Conservation (phyloP, 1,140 invertebrate genomes). For the Mylabris phalerata region DNA sequence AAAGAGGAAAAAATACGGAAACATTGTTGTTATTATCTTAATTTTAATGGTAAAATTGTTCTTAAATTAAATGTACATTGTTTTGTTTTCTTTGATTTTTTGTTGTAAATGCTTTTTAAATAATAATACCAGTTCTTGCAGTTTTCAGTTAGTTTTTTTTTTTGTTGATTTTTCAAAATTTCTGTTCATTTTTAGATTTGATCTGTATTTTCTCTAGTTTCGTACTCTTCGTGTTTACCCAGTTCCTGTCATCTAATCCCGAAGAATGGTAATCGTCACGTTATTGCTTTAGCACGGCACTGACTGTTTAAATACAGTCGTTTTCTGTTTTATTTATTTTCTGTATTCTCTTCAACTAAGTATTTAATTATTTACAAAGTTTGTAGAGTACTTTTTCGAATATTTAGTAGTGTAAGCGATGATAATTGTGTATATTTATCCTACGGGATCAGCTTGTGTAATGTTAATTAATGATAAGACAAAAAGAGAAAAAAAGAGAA, state of each 20-base stretch:
- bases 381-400: constrained; percentile 14
- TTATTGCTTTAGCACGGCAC: constrained; percentile 32
- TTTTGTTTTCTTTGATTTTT: constrained; percentile 61
- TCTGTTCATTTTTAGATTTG: neutral
- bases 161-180: constrained; percentile 24
- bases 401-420: constrained; percentile 33
- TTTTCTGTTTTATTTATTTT: constrained; percentile 19
- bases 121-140: constrained; percentile 63
- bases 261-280: constrained; percentile 2
- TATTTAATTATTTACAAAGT: too few species aligned
- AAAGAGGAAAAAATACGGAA: constrained; percentile 16
- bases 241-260: constrained; percentile 1
- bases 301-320: constrained; percentile 11
- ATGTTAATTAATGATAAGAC: constrained; percentile 29
- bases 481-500: constrained; percentile 11
- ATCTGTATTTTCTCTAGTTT: neutral
- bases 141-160: constrained; percentile 55
- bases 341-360: too few species aligned
- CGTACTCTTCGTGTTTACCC: constrained; percentile 8
- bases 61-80: constrained; percentile 62
- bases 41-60: constrained; percentile 57
- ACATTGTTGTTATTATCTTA: constrained; percentile 58
- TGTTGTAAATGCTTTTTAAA: constrained; percentile 60
- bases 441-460: constrained; percentile 37
- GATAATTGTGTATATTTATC: constrained; percentile 27